These are phyloP conservation scores for Oenanthe oenanthe DNA, from an alignment of 2,113 vertebrate genomes.

Conservation along the genomic window DNA sequence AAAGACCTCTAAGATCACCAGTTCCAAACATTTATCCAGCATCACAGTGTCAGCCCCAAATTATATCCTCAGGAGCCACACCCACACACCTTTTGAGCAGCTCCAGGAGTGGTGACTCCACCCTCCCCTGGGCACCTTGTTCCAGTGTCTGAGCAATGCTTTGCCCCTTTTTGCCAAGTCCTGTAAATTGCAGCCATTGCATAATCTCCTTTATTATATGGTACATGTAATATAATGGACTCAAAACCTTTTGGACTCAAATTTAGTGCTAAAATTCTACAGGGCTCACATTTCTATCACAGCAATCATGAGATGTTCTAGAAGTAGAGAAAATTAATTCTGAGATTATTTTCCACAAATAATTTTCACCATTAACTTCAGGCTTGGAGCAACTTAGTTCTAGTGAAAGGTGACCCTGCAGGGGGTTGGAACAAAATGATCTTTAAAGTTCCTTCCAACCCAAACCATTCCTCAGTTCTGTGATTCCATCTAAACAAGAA, in stretches of 20 bases:
- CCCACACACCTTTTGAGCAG: neutral
- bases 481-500: neutral
- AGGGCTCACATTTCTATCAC: neutral
- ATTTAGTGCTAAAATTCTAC: too few relatives aligned
- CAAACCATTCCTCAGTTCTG: neutral
- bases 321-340: neutral
- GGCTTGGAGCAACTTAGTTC: neutral
- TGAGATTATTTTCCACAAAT: neutral
- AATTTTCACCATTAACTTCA: neutral
- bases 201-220: neutral
- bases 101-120: neutral
- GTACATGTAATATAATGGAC: too few relatives aligned
- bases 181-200: neutral
- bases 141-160: neutral
- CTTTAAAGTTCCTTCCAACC: neutral
- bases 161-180: neutral
- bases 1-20: too few relatives aligned
- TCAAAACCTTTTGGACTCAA: neutral
- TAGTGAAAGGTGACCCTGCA: neutral
- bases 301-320: neutral
- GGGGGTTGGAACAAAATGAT: neutral
- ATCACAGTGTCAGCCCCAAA: neutral
- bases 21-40: neutral
- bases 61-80: neutral
- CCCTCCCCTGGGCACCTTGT: neutral